Evolutionary conservation across 1,140 invertebrate species (phyloP), one percentile per base, ranked within the genome.

Genomic region (Venturia canescens): DNA sequence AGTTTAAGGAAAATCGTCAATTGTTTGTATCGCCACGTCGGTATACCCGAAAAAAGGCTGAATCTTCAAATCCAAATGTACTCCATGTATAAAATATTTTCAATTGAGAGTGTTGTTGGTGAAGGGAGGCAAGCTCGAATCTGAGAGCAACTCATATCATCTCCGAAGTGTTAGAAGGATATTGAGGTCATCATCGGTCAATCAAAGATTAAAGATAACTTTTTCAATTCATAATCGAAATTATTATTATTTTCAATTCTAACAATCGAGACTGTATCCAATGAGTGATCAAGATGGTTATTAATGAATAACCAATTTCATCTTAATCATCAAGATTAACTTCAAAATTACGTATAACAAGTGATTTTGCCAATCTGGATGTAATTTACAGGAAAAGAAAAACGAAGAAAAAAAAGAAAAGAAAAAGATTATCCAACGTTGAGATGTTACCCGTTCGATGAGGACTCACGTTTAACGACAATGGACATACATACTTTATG

Each of bases 101-200:
- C 34, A 72, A 72, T n/a, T 57, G 1, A 72, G 34, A 38, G 34
- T 44, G 70, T 72, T 18, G 60, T 23, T 66, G 9, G 23, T 13
- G 38, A 13, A 44, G 26, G 72, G 83, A 81, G 83, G 79, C 80
- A 82, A 86, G 84, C 83, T 81, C 79, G 75, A 84, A 85, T 70
- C 26, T 75, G 34, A 53, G 74, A 38, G 48, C 26, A 53, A 75
- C 21, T 75, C 16, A 50, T 50, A 23, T 34, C 23, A 50, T 53
- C 50, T 48, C 23, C 26, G 13, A 7, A 75, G 38, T 44, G 13
- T 44, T 44, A 11, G 38, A 75, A 31, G 53, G 31, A 26, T 50
- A n/a, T 27, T 9, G 13, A 75, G 21, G 53, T 53, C 53, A n/a
- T 75, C n/a, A 27, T 26, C 72, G 44, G 23, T 57, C 48, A 21